Evolutionary conservation across 2,797 vertebrate genomes (phyloP), one percentile per base, ranked within the genome.

Genomic region (Phoebastria nigripes): DNA sequence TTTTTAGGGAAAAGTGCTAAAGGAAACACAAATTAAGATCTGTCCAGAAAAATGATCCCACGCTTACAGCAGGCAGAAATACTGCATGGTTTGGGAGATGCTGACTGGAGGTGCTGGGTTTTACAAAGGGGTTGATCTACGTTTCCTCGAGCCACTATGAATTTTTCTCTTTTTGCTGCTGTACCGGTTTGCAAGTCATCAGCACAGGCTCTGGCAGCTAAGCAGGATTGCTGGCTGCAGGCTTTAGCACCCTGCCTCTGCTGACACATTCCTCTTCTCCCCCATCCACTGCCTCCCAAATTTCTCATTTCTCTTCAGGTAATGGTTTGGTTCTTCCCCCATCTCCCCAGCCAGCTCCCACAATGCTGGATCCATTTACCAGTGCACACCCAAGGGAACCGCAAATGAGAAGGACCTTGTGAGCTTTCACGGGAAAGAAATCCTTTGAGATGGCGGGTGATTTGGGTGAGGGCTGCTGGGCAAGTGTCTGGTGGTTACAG

Each of bases 331-430:
- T 76, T 11, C 58, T 91, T 59, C 35, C 55, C 37, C 25, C 24
- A 2, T 28, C 24, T 61, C 26, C 61, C 31, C 56, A 46, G 65
- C 11, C 42, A 71, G 29, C 54, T 51, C 61, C 70, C 13, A 1
- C 2, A 5, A 11, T 21, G 72, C 49, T 58, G 73, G 47, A 41
- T 47, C 29, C 26, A 6, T 77, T 84, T 21, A 28, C 11, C 19
- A 8, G 24, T 11, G 41, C n/a, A n/a, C 29, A 20, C 21, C 11
- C n/a, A 6, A 0, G 0, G 59, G 54, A 72, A 52, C 26, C 14
- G 9, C 54, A 41, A n/a, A 29, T 8, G 42, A 29, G 29, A 51
- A 81, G 42, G 42, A 59, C 47, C 41, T 22, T 28, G 33, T 16
- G 29, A n/a, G 31, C 42, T 70, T 54, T 52, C 39, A 9, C 6